These are phyloP conservation scores for Antennarius maculatus DNA, from an alignment of 2,797 vertebrate genomes.

Conservation along the genomic window DNA sequence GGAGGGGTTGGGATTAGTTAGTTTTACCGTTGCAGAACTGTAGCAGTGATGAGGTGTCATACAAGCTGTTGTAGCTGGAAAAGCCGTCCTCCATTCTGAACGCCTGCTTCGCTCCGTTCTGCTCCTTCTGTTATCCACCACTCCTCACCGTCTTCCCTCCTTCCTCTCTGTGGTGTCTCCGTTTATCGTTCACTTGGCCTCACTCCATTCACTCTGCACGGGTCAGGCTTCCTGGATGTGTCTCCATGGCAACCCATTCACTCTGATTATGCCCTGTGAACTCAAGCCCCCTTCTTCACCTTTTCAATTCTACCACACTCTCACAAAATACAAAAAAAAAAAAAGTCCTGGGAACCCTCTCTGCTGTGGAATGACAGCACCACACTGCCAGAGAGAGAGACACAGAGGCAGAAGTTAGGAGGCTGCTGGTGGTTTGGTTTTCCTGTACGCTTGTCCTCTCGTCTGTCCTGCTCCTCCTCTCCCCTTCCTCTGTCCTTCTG, in stretches of 20 bases:
- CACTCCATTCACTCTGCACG: slow-evolving; percentile 80
- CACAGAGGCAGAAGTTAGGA: slow-evolving; percentile 42
- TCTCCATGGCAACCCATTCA: slow-evolving; percentile 91
- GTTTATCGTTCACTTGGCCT: slow-evolving; percentile 73
- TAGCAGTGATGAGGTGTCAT: slow-evolving; percentile 96
- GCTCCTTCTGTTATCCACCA: slow-evolving; percentile 47
- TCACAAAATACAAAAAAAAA: slow-evolving; percentile 7
- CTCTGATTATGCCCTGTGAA: slow-evolving; percentile 78
- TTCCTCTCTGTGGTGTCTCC: slow-evolving; percentile 71
- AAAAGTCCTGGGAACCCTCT: slow-evolving; percentile 55
- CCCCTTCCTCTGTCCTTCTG: slow-evolving; percentile 43
- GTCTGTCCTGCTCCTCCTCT: slow-evolving; percentile 40
- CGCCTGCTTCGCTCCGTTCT: slow-evolving; percentile 60
- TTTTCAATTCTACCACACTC: slow-evolving; percentile 11
- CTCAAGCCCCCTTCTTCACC: slow-evolving; percentile 54
- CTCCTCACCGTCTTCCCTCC: slow-evolving; percentile 29
- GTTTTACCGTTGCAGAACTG: slow-evolving; percentile 97
- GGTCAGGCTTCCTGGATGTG: slow-evolving; percentile 85
- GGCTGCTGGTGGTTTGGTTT: slow-evolving; percentile 46
- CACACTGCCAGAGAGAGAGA: slow-evolving; percentile 14
- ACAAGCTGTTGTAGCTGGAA: slow-evolving; percentile 95
- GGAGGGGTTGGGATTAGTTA: slow-evolving; percentile 38
- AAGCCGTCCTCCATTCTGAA: slow-evolving; percentile 96
- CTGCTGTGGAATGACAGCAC: slow-evolving; percentile 44
- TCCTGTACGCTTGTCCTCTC: slow-evolving; percentile 34